Base-by-base conservation (phyloP, 1,140 invertebrate genomes). In the Proctacanthus coquilletti region DNA sequence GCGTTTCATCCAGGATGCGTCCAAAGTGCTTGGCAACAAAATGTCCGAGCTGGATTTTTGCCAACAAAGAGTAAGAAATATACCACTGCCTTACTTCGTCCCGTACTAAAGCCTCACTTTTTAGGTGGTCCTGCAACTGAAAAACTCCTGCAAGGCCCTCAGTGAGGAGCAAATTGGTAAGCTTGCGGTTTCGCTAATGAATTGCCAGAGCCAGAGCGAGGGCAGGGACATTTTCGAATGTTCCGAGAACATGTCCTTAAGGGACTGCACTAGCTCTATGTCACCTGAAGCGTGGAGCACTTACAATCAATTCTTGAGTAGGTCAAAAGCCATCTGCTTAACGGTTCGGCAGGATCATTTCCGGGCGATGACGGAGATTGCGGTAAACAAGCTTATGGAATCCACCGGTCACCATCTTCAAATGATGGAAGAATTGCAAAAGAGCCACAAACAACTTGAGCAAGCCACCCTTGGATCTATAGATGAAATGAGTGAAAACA, bases 271-370 rank as follows among this genome's bases (percentile, higher is more conserved):
- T 11, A 64, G 52, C 5, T 51, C 64, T 13, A 81, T 81, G 75
- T 73, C 78, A 55, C 50, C 68, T 18, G 70, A 74, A 45, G 74
- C 69, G 18, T 80, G 77, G 77, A 80, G 77, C 54, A 68, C 71
- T 5, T 81, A 80, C 49, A 75, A 78, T 51, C 63, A 79, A 36
- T 74, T 81, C 53, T 71, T 67, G 39, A 79, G 78, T 46, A 53
- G 77, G 52, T 76, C 75, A 2, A 53, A 74, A 39, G 74, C 76
- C 29, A 71, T 81, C 37, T 81, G 77, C 50, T 77, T 77, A 49
- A 57, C 70, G 21, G 61, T 70, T 15, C 61, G 75, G 29, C 74
- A 74, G 51, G 61, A 66, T 33, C 76, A 79, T 49, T 81, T 80
- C 56, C 58, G 72, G 37, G 71, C 71, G 23, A 52, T 77, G 20